Evolutionary conservation across 2,888 invertebrate species (phyloP), one percentile per base, ranked within the genome.

Genomic region (Julus scanicus): DNA sequence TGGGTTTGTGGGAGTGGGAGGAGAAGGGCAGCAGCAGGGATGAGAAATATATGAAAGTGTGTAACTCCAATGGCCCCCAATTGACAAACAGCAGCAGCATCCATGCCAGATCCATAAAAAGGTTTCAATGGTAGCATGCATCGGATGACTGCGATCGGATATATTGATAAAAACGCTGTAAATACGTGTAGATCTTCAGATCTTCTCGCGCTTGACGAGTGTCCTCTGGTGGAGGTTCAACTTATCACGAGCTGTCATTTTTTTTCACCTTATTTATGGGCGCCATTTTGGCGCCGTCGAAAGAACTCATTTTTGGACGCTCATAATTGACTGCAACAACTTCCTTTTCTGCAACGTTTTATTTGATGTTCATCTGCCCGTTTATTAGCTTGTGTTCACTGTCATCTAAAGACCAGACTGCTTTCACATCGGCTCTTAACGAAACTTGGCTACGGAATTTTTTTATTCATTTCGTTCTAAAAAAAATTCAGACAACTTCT

Each of bases 81-180:
- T 63, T 63, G 63, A 63, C 63, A 63, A 63, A 63, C 63, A 63
- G 63, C n/a, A 29, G 29, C 29, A 20, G 63, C 63, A 63, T 63
- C 63, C 63, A 20, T 63, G 63, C 63, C 63, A n/a, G 63, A 63
- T 63, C 63, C 63, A 63, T 63, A 63, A 63, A 63, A 63, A 63
- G 63, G 63, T 2, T 20, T n/a, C 63, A 63, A 57, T 57, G 57
- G 57, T 17, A 17, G 57, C 57, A 17, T 57, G 57, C 57, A 15
- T 63, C n/a, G 63, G n/a, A 63, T 63, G 63, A 63, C 63, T 63
- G 63, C n/a, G 63, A 63, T 63, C 63, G 63, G 63, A 63, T 63
- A 63, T 63, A 63, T 63, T 63, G 63, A 63, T 63, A 63, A 63
- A 63, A 63, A 63, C 63, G 63, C 63, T 6, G 63, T 63, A 63